These are phyloP conservation scores for Lamprologus callipterus DNA, from an alignment of 2,113 vertebrate genomes.

Conservation along the genomic window DNA sequence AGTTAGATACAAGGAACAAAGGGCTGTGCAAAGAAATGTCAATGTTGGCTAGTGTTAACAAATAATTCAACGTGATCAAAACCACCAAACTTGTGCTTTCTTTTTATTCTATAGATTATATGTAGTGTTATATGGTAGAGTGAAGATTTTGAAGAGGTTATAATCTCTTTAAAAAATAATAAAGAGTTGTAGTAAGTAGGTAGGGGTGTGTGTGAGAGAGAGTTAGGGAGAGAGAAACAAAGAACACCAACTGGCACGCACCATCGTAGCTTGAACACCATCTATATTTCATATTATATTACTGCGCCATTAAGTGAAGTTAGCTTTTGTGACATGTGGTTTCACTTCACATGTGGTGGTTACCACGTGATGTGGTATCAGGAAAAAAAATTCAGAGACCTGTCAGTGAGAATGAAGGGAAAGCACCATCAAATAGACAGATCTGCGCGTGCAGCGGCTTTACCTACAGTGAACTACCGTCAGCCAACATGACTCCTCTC, in stretches of 20 bases:
- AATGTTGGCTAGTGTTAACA: background rate
- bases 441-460: background rate
- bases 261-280: background rate
- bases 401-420: background rate
- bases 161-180: background rate
- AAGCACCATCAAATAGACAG: slow-evolving; percentile 26
- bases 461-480: background rate
- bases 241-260: background rate
- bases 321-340: background rate
- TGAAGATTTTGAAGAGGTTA: background rate
- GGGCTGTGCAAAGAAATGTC: background rate
- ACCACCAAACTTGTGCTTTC: background rate
- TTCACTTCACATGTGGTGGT: background rate
- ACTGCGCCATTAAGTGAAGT: background rate
- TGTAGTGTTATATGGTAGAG: fast-evolving
- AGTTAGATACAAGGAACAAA: background rate
- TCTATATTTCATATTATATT: background rate
- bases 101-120: background rate
- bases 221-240: background rate
- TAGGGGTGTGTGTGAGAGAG: background rate
- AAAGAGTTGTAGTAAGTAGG: fast-evolving
- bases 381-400: background rate
- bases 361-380: background rate
- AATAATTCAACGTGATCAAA: background rate
- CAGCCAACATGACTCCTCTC: slow-evolving; percentile 27